Evolutionary conservation across 1,140 invertebrate genomes (phyloP), one percentile per base, ranked within the genome.

Genomic region (Zaprionus inermis): DNA sequence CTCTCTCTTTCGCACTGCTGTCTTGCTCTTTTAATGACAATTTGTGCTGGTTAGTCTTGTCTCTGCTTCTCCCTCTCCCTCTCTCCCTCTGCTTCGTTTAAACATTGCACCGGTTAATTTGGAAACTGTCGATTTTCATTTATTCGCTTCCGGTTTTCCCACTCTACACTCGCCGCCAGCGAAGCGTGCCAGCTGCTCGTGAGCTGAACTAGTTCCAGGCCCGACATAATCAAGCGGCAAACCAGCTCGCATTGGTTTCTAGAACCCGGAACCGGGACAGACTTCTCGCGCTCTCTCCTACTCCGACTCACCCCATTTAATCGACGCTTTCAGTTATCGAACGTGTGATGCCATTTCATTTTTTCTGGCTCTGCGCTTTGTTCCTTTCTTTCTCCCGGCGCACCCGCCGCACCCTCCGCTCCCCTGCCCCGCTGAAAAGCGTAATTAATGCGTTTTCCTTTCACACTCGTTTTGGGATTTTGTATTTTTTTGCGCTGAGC

Each of bases 371-470:
- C 67, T 54, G 44, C 52, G 66, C 52, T 28, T 52, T 81, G 56
- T 34, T 36, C 38, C 16, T 1, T 16, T 44, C 38, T 44, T 16
- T 44, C n/a, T n/a, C n/a, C n/a, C n/a, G n/a, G n/a, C 1, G 14
- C 36, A n/a, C 14, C 7, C 7, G 2, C 1, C n/a, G 6, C 7
- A 0, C 38, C 6, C 6, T 6, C n/a, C 5, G 6, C 6, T n/a
- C 7, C 38, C n/a, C n/a, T 54, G 24, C 34, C 60, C 65, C 79
- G 78, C 84, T 86, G 83, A 88, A 86, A 80, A 86, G 83, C 84
- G 79, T 86, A 86, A 86, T 86, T 88, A 86, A 86, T 86, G 83
- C 80, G 73, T 88, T 86, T 86, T 79, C 60, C 73, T 72, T 79
- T 61, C 80, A 52, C 76, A 64, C 57, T 65, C 55, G 59, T 63